Base-by-base conservation (phyloP, 2,113 vertebrate species). In the Chlorodrepanis virens region DNA sequence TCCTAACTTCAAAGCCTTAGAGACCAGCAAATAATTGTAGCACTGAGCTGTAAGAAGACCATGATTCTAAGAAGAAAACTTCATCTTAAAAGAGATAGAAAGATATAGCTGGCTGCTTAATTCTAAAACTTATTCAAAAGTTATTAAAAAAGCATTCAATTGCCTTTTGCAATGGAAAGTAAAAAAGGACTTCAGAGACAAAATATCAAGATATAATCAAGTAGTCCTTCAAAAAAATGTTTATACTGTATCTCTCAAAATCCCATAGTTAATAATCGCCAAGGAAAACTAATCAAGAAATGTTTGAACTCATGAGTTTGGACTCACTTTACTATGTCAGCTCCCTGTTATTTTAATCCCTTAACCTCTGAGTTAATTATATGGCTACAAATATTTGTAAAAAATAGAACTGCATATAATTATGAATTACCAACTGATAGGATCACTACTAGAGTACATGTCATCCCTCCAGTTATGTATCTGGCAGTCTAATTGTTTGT, bases 221-320 rank as follows among this genome's bases (percentile, higher is more conserved):
- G 52, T 82, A 12, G 1, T 60, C 11, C 31, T 81, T 92, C 3
- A 85, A 94, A 83, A 63, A 75, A 44, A 42, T 12, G 6, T 59
- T 83, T 22, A 25, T 53, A 52, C 12, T 39, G 0, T 77, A 72
- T 67, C 47, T 49, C 21, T 61, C 25, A 31, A 95, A 90, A 72
- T 74, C 61, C 76, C 47, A 61, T 35, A 18, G 27, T 83, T 90
- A 90, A 93, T 93, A 93, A 93, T 92, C 90, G 63, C 39, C 1
- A 15, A 76, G 54, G 83, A 83, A 93, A 92, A 45, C 39, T 85
- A 91, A 89, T 87, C 81, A 93, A 82, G 61, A 92, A 65, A 61
- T 54, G 39, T 72, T 96, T 79, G 40, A 93, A 87, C 29, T 72
- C 2, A 76, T 61, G 35, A 60, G 35, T 25, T 37, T 37, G 14